A percentile compares a stretch with the other conserved stretches of the same genome.
Evolutionary conservation across 2,113 vertebrate genomes (phyloP).

Genomic region (Progne subis): DNA sequence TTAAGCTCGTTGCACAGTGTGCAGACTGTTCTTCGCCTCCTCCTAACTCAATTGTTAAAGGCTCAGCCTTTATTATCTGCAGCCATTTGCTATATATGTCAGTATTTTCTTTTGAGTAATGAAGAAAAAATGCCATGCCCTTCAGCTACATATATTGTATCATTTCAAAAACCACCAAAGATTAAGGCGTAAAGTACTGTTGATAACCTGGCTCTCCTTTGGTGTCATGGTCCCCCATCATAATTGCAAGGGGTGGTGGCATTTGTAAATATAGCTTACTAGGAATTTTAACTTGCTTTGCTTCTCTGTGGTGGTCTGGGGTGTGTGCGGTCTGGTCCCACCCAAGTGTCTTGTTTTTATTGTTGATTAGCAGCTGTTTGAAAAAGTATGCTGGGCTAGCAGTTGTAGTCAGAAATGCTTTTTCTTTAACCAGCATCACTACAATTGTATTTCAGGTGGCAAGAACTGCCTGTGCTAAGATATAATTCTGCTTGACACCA

Average conservation of each 20-base stretch:
- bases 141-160: not conserved
- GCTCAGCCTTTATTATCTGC: not conserved
- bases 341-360: not conserved
- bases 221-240: not conserved
- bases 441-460: not conserved
- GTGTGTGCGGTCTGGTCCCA: not conserved
- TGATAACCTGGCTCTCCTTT: not conserved
- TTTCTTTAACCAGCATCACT: not conserved
- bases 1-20: not conserved
- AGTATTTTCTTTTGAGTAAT: not conserved
- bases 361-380: not conserved
- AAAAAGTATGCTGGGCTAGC: not conserved
- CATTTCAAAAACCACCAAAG: not conserved
- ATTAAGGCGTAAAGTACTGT: not conserved
- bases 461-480: not conserved
- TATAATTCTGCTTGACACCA: not conserved
- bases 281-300: not conserved
- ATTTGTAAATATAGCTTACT: not conserved
- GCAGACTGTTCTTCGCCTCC: not conserved
- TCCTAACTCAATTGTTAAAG: not conserved
- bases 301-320: not conserved
- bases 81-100: not conserved
- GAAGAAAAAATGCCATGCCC: not conserved
- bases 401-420: not conserved
- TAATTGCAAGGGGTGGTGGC: not conserved